phyloP scores from a whole-genome alignment of 2,888 invertebrate genomes.

The Amblyjoppa fuscipennis region DNA sequence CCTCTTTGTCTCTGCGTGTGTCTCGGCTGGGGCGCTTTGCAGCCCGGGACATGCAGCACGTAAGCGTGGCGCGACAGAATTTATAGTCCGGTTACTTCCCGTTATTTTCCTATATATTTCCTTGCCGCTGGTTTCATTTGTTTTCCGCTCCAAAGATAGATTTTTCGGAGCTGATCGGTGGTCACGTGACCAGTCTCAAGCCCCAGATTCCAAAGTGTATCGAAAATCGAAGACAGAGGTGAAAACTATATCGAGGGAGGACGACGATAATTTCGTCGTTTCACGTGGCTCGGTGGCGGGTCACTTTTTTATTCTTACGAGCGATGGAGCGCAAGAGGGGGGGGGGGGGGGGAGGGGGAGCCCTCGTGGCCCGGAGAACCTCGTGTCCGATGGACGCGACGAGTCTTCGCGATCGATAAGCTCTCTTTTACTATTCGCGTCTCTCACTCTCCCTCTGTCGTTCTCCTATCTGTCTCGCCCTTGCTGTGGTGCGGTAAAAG shows the following conservation, averaged over 20 bases:
- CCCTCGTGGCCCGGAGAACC: conserved; percentile 30
- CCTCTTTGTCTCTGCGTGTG: conserved; percentile 14
- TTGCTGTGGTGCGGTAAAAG: conserved; percentile 21
- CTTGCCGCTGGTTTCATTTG: not conserved
- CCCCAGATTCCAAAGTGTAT: not conserved
- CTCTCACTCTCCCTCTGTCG: not conserved
- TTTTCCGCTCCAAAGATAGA: not conserved
- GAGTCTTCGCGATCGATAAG: conserved; percentile 59
- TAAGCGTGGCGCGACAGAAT: conserved; percentile 20
- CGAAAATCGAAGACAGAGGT: not conserved
- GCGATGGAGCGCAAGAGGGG: not conserved
- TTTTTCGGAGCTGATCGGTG: not conserved
- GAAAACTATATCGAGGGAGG: not conserved
- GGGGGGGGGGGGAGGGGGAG: not conserved
- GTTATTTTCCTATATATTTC: conserved; percentile 37
- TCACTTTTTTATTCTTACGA: conserved; percentile 30
- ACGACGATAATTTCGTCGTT: conserved; percentile 27
- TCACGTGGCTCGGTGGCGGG: not conserved
- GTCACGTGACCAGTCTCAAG: not conserved
- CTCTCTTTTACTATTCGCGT: conserved; percentile 37
- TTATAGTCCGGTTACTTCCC: conserved; percentile 39
- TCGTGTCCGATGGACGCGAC: conserved; percentile 28
- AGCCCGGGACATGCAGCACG: not conserved
- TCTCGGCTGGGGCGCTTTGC: conserved; percentile 3
- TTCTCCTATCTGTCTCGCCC: conserved; percentile 2